Evolutionary conservation across 1,140 invertebrate species (phyloP), one percentile per base, ranked within the genome.

Genomic region (Scaptomyza graminum): DNA sequence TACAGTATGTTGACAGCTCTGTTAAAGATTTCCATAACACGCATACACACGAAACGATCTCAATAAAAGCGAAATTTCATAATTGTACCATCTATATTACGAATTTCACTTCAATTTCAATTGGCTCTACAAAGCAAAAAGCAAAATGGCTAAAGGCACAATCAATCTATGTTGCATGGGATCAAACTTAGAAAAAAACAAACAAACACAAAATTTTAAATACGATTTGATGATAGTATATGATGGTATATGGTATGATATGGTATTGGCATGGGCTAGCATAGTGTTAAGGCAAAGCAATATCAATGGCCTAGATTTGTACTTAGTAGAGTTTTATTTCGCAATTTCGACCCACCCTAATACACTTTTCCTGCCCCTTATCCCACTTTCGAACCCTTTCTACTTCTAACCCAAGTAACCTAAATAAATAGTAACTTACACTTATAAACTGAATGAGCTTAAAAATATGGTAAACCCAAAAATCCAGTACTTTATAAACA

Each of bases 131-230:
- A 34, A 66, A 49, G 43, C 46, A 50, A 3, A 25, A 25, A 25
- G 25, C 25, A 31, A 31, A 49, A 76, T 51, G 55, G 83, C 83
- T 88, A 83, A 79, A 71, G 83, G 79, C 84, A 88, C 83, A 88
- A 88, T 88, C 83, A 88, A 76, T 83, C 50, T 71, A 65, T 74
- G 83, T 88, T 88, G 85, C 84, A 89, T 75, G 84, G 84, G 84
- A 89, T 84, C 84, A 89, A 57, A 89, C 76, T 88, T 89, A 89
- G 76, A 83, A 41, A 55, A 49, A 55, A 78, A 82, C 71, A 49
- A 31, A 62, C 15, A 56, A 18, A 59, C 39, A 52, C 5, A 69
- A 34, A 65, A 18, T 31, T 47, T 59, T 47, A 39, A 66, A 52
- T 61, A 52, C 56, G 22, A 66, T 41, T 72, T 51, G 16, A 47